phyloP scores from a whole-genome alignment of 2,797 vertebrate species.

The Halcyon leucocephala region DNA sequence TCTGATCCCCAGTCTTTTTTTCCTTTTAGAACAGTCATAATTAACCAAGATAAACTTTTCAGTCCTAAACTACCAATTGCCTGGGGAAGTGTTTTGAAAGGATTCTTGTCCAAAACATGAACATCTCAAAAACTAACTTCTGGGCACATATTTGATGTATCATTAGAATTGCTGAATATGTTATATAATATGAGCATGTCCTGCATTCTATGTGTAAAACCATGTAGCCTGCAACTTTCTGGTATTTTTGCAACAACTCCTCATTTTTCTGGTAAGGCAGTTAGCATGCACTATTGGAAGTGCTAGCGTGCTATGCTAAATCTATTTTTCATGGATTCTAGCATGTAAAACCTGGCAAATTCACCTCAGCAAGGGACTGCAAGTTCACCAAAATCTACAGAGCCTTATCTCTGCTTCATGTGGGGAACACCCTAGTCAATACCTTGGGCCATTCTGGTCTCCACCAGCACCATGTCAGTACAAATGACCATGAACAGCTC shows the following conservation, averaged over 20 bases:
- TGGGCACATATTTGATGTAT: not conserved
- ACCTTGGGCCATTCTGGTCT: not conserved
- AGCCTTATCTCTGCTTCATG: not conserved
- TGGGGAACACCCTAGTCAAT: not conserved
- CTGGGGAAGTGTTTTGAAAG: constrained; percentile 7
- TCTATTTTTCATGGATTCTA: not conserved
- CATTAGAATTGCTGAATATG: not conserved
- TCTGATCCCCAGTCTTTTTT: not conserved
- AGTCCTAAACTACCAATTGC: not conserved
- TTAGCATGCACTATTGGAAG: not conserved
- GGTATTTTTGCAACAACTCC: not conserved
- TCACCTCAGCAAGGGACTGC: not conserved
- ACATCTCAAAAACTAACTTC: not conserved
- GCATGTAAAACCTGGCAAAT: not conserved
- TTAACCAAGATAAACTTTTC: constrained; percentile 17
- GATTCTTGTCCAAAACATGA: not conserved
- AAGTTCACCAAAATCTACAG: not conserved
- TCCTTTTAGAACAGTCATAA: not conserved
- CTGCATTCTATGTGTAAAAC: not conserved
- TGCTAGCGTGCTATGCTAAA: not conserved
- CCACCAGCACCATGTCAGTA: not conserved
- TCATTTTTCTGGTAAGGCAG: not conserved
- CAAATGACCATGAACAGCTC: not conserved
- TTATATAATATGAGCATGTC: not conserved
- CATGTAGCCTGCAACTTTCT: not conserved